Percentiles rank a stretch among this genome's conserved stretches.
These are phyloP conservation scores for Allacma fusca DNA, from an alignment of 2,888 invertebrate genomes.

Conservation along the genomic window DNA sequence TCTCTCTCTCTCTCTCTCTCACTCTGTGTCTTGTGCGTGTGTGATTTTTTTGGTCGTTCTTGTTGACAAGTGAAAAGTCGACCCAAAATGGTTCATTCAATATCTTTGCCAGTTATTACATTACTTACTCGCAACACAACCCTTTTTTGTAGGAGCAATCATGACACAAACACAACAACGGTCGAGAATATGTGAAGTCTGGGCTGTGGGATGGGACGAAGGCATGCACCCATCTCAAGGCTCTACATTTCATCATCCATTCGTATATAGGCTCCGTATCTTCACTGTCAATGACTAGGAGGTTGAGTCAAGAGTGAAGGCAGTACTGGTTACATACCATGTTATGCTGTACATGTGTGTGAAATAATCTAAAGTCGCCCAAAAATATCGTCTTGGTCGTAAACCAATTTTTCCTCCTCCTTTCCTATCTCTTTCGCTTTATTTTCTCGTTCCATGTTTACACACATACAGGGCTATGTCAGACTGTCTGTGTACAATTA, in stretches of 20 bases:
- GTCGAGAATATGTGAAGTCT: too few relatives aligned
- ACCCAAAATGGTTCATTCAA: constrained; percentile 30
- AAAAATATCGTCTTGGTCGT: constrained; percentile 20
- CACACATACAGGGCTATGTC: too few relatives aligned
- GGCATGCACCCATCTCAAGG: too few relatives aligned
- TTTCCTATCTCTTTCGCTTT: background rate
- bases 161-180: background rate
- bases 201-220: too few relatives aligned
- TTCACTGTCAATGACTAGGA: too few relatives aligned
- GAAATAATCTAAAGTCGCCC: background rate
- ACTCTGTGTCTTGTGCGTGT: background rate
- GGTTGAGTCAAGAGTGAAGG: too few relatives aligned
- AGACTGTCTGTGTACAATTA: too few relatives aligned
- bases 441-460: background rate
- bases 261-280: too few relatives aligned
- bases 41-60: background rate
- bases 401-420: constrained; percentile 23
- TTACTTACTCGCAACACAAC: constrained; percentile 19
- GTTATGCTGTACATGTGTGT: background rate
- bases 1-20: constrained; percentile 9
- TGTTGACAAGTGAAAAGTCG: constrained; percentile 5
- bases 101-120: constrained; percentile 24
- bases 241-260: too few relatives aligned
- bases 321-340: too few relatives aligned
- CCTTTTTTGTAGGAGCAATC: background rate